These are phyloP conservation scores for Pavo muticus DNA, from an alignment of 2,113 vertebrate species.

Conservation along the genomic window DNA sequence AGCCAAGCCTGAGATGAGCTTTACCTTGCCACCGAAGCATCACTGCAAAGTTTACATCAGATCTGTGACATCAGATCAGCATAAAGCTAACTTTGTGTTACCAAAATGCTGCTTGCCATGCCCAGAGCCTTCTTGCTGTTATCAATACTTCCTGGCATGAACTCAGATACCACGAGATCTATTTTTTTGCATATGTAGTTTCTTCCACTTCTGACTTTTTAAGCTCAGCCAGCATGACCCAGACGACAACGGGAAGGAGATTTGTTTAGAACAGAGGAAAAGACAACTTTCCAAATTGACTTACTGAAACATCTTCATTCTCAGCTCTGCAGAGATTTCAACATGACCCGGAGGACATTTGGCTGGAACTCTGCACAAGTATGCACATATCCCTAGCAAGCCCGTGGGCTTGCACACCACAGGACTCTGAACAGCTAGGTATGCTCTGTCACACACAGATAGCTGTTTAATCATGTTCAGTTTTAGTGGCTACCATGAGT, in stretches of 20 bases:
- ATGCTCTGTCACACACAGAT: neutral
- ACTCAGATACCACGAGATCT: neutral
- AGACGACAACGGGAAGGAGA: neutral
- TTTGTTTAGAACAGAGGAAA: neutral
- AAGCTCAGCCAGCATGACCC: neutral
- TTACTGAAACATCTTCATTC: neutral
- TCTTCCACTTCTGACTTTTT: neutral
- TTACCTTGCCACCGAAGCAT: neutral
- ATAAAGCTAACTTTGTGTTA: fast-evolving
- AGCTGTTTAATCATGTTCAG: neutral
- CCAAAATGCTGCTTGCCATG: neutral
- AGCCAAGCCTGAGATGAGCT: neutral
- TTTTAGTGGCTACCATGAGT: neutral
- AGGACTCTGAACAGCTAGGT: neutral
- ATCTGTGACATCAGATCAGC: neutral
- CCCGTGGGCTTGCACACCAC: neutral
- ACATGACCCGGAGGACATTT: neutral
- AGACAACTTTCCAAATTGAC: neutral
- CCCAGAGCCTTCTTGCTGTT: neutral
- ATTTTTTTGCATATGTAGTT: neutral
- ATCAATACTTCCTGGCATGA: neutral
- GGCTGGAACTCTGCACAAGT: neutral
- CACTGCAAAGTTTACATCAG: neutral
- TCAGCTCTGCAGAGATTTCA: neutral
- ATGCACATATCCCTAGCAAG: neutral